Base-by-base conservation (phyloP, 2,888 invertebrate species). In the Amphipyra berbera region DNA sequence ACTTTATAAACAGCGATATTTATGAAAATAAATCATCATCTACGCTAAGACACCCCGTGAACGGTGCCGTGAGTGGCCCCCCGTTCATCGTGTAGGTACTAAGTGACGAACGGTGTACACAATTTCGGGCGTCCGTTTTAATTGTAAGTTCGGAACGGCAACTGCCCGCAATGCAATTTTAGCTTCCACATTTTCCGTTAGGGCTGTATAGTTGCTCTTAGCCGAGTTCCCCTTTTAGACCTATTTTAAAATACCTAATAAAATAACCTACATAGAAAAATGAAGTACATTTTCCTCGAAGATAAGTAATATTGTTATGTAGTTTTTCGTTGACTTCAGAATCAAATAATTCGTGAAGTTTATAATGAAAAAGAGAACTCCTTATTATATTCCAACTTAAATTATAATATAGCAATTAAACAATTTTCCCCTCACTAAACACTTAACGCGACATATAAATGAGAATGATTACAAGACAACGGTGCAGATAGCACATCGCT, bases 101-200 rank as follows among this genome's bases (percentile, higher is more conserved):
- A 95, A 95, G 95, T 94, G 94, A 92, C 88, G 88, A 95, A 95
- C 94, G 93, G 65, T 95, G 95, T 95, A 90, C 86, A 90, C 93
- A 95, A 95, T 95, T 95, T 91, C 86, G 84, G 83, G 92, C 91
- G 95, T 95, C 95, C 90, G 86, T 95, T 95, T 95, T 95, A 94
- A 95, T 95, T 95, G 93, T 90, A 94, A 95, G 91, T 95, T 94
- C 88, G 85, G 82, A 82, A 78, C 81, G 78, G 85, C 78, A 76
- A 81, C 73, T 80, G 82, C 76, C 86, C 86, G 71, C 86, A 90
- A 89, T 92, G 89, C 92, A 90, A 92, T 92, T 93, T 91, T 90
- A 88, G 84, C 82, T 83, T 82, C 72, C 73, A 74, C 83, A 84
- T 87, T 90, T 89, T 86, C 21, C 76, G 67, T 73, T 74, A 73